Percentiles rank a stretch among this genome's conserved stretches.
Conservation (phyloP, 2,113 vertebrate genomes). For the Oophaga pumilio region DNA sequence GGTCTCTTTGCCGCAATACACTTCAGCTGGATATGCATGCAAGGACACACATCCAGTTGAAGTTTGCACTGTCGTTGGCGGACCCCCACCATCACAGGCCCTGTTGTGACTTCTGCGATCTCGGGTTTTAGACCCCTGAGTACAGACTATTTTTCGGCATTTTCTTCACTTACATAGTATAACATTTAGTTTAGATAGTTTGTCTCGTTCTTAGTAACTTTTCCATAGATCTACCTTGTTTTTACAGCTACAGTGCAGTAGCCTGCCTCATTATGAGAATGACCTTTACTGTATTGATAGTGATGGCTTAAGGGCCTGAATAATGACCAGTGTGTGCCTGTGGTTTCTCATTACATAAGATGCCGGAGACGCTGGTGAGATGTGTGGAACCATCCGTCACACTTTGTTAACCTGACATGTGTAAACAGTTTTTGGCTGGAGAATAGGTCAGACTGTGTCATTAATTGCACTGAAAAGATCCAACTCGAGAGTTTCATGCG, state of each 20-base stretch:
- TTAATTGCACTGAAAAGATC: conserved; percentile 12
- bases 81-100: no score
- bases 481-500: background rate
- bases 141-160: no score
- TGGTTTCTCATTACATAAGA: conserved; percentile 15
- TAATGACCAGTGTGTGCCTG: conserved; percentile 15
- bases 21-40: no score
- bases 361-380: background rate
- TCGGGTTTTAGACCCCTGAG: no score
- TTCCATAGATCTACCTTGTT: background rate
- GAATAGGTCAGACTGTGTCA: conserved; percentile 39
- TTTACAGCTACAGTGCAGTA: no score
- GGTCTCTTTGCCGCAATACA: no score
- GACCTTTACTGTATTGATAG: background rate
- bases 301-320: conserved; percentile 29
- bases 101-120: no score
- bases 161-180: no score
- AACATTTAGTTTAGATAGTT: background rate
- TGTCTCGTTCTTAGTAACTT: background rate
- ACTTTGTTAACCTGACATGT: conserved; percentile 36
- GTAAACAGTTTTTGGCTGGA: conserved; percentile 43
- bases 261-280: fast-evolving
- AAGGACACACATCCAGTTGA: no score
- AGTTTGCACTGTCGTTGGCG: no score
- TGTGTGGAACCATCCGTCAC: conserved; percentile 14